These are phyloP conservation scores for Lepidocolaptes lacrymiger DNA, from an alignment of 2,797 vertebrate genomes.

Conservation along the genomic window DNA sequence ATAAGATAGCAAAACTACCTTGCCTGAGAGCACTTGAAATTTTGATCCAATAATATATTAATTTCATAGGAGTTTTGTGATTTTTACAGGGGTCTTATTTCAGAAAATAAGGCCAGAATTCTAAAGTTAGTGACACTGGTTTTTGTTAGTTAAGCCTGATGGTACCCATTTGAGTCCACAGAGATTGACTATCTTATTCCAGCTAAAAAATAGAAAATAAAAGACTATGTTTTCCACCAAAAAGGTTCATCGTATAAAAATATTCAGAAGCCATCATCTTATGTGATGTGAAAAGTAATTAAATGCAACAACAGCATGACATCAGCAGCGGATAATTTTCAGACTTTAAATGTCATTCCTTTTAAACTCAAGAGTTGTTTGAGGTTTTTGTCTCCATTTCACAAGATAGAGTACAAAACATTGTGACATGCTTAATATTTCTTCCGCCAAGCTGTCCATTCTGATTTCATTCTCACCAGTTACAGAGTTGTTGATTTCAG, in stretches of 20 bases:
- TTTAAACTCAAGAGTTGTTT: slow-evolving; percentile 70
- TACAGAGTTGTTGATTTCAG: slow-evolving; percentile 82
- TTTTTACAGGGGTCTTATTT: not conserved
- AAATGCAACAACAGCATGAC: slow-evolving; percentile 71
- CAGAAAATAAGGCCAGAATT: not conserved
- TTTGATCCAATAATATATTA: not conserved
- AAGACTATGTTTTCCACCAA: slow-evolving; percentile 13
- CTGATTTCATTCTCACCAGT: slow-evolving; percentile 78
- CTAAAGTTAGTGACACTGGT: not conserved
- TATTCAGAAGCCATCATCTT: slow-evolving; percentile 60
- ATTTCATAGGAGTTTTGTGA: not conserved
- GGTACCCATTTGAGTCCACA: not conserved
- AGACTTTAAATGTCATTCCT: slow-evolving; percentile 69
- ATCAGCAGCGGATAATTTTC: slow-evolving; percentile 74
- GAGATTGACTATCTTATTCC: not conserved
- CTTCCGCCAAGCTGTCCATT: slow-evolving; percentile 78
- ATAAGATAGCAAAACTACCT: not conserved
- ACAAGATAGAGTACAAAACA: slow-evolving; percentile 79
- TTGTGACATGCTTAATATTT: slow-evolving; percentile 82
- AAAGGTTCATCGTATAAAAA: slow-evolving; percentile 17
- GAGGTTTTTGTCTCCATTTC: slow-evolving; percentile 74
- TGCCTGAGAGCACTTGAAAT: not conserved
- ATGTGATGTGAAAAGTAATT: slow-evolving; percentile 73
- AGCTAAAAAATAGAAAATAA: not conserved
- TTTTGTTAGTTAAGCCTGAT: not conserved